These are phyloP conservation scores for Drosophila mercatorum DNA, from an alignment of 2,888 invertebrate species.

Conservation along the genomic window DNA sequence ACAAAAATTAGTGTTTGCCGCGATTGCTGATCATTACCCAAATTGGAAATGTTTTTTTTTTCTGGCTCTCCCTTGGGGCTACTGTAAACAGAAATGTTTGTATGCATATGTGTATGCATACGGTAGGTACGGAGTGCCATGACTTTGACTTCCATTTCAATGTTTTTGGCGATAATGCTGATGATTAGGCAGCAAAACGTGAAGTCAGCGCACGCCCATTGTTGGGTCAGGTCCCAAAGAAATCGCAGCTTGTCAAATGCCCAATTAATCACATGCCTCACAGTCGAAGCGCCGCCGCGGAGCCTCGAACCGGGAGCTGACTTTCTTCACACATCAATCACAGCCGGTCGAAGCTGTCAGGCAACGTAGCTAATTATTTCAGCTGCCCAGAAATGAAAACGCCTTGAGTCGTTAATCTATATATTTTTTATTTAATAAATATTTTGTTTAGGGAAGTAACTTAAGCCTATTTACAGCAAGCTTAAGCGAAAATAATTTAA, in stretches of 20 bases:
- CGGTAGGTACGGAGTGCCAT: constrained; percentile 46
- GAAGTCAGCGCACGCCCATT: constrained; percentile 64
- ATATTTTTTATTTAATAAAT: constrained; percentile 44
- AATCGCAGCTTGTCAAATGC: constrained; percentile 63
- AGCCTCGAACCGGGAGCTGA: constrained; percentile 19
- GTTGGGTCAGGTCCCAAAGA: constrained; percentile 46
- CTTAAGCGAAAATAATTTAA: constrained; percentile 37
- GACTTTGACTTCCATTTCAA: constrained; percentile 68
- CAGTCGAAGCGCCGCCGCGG: constrained; percentile 6
- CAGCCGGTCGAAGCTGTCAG: constrained; percentile 19
- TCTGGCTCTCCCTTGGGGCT: constrained; percentile 40
- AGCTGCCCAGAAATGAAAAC: constrained; percentile 22
- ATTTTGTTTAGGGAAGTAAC: constrained; percentile 32
- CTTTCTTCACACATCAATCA: constrained; percentile 70
- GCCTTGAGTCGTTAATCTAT: background rate
- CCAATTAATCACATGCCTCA: constrained; percentile 68
- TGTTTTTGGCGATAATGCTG: constrained; percentile 71
- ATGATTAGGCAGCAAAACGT: constrained; percentile 71
- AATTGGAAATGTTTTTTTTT: constrained; percentile 34
- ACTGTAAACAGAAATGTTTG: constrained; percentile 40
- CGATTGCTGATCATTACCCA: constrained; percentile 20
- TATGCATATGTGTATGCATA: constrained; percentile 18
- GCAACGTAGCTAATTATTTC: constrained; percentile 50
- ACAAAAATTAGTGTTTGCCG: constrained; percentile 12
- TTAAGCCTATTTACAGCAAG: constrained; percentile 57